Evolutionary conservation across 2,113 vertebrate genomes (phyloP).

Genomic region (Clarias batrachus): DNA sequence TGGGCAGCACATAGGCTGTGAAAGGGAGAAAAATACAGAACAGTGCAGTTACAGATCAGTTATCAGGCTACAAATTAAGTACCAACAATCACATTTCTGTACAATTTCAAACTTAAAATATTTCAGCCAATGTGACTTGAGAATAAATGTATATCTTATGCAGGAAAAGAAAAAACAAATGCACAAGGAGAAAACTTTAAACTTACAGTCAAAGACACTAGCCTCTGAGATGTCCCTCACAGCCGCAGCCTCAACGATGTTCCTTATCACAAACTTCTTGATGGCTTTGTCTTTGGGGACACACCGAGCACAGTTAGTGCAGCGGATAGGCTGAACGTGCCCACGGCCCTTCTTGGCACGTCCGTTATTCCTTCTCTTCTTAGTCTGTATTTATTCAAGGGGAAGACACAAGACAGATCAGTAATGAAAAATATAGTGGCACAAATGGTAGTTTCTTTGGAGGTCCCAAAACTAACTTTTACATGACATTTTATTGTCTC

Average conservation of each 20-base stretch:
- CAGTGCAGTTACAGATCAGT: neutral
- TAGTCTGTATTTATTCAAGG: slow-evolving; percentile 74
- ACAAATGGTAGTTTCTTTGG: neutral
- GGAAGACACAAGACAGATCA: neutral
- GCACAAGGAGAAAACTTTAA: neutral
- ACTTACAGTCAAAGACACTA: slow-evolving; percentile 91
- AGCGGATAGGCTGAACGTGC: slow-evolving; percentile 94
- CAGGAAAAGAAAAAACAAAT: neutral
- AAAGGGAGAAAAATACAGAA: neutral
- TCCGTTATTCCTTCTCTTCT: slow-evolving; percentile 93
- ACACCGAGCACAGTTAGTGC: slow-evolving; percentile 94
- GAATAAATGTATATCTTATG: neutral
- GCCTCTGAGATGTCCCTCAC: slow-evolving; percentile 94
- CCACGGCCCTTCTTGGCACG: slow-evolving; percentile 95
- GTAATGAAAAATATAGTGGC: neutral
- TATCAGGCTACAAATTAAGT: neutral
- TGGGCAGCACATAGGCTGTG: slow-evolving; percentile 87
- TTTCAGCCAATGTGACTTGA: neutral
- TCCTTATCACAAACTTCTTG: slow-evolving; percentile 96
- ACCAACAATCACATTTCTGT: neutral
- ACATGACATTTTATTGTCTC: neutral
- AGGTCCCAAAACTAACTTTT: neutral
- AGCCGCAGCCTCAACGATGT: slow-evolving; percentile 93
- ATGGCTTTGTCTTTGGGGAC: slow-evolving; percentile 97
- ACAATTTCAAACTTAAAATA: neutral